Evolutionary conservation across 2,888 invertebrate genomes (phyloP).

Genomic region (Allygus modestus): DNA sequence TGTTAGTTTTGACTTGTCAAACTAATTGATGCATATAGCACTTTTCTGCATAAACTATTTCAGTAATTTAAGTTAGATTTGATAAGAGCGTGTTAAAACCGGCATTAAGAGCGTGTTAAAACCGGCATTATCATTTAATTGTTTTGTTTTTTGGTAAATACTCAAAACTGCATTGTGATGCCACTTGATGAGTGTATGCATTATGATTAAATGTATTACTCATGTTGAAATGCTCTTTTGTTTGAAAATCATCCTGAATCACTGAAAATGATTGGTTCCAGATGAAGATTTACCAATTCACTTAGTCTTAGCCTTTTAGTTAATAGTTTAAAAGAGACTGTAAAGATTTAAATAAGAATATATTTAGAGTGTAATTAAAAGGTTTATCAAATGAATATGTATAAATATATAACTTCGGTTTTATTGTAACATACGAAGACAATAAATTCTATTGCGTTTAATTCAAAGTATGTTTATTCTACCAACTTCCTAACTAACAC

Average conservation of each 20-base stretch:
- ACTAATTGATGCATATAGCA: not conserved
- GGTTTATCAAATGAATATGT: conserved; percentile 21
- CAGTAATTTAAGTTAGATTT: not conserved
- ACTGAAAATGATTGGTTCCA: not conserved
- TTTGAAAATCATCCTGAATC: not conserved
- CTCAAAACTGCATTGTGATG: not conserved
- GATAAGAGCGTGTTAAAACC: not conserved
- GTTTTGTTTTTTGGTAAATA: not conserved
- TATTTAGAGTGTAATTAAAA: conserved; percentile 29
- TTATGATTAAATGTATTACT: not conserved
- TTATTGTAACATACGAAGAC: conserved; percentile 25
- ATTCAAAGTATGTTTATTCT: not conserved
- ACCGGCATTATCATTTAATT: too few relatives aligned
- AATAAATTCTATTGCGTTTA: conserved; percentile 31
- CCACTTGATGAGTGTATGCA: not conserved
- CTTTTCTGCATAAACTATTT: not conserved
- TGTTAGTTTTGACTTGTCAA: not conserved
- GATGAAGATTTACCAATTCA: not conserved
- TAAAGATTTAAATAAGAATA: conserved; percentile 33
- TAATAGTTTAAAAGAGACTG: conserved; percentile 28
- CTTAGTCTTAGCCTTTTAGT: conserved; percentile 25
- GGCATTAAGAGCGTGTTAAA: too few relatives aligned
- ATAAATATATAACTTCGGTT: conserved; percentile 26
- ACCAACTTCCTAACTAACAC: too few relatives aligned
- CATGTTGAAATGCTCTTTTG: not conserved